Conservation (phyloP, 2,797 vertebrate genomes). For the Alauda arvensis region DNA sequence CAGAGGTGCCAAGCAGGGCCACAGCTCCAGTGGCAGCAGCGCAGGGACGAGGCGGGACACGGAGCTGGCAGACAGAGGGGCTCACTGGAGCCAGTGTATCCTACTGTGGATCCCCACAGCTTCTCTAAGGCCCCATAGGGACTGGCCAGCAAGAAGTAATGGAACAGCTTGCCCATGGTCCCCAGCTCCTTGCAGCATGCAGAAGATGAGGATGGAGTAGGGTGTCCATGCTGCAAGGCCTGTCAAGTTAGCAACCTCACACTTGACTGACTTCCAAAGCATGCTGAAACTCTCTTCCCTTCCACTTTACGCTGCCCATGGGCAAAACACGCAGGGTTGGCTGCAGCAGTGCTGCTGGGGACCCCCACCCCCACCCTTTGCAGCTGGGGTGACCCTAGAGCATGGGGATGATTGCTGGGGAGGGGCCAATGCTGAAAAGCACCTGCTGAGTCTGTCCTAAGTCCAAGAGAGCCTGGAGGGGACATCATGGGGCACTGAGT, state of each 20-base stretch:
- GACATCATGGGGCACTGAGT: rapidly evolving
- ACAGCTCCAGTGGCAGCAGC: rapidly evolving
- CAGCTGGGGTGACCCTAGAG: background rate
- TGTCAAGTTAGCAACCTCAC: background rate
- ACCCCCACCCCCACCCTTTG: rapidly evolving
- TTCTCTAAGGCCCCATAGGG: too few relatives aligned
- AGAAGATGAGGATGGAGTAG: background rate
- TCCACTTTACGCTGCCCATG: background rate
- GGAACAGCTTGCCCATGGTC: rapidly evolving
- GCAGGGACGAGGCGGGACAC: rapidly evolving
- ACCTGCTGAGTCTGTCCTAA: rapidly evolving
- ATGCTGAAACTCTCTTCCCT: background rate
- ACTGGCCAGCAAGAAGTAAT: background rate
- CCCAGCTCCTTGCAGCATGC: background rate
- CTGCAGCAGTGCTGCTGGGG: background rate
- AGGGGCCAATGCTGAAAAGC: background rate
- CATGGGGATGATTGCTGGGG: rapidly evolving
- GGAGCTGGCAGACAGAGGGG: background rate
- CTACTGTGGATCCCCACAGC: background rate
- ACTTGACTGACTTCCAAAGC: background rate
- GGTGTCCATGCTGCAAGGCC: background rate
- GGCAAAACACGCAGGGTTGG: background rate
- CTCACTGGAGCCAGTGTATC: rapidly evolving
- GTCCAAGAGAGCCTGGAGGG: background rate
- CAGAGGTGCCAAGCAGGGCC: background rate